These are phyloP conservation scores for Bellardia pandia DNA, from an alignment of 2,888 invertebrate species.

Conservation along the genomic window DNA sequence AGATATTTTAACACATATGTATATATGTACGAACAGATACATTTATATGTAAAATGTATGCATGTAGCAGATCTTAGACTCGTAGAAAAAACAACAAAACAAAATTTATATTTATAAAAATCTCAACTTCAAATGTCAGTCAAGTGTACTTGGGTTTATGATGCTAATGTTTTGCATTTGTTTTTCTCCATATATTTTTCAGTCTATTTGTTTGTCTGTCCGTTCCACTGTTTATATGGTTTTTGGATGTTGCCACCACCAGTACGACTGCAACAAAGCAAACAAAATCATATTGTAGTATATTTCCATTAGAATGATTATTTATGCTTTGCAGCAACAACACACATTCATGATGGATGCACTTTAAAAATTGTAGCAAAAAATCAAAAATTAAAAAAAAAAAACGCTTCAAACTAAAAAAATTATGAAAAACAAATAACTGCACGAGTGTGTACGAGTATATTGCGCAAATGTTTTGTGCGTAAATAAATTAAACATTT, in stretches of 20 bases:
- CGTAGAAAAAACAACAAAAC: constrained; percentile 33
- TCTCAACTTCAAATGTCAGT: constrained; percentile 68
- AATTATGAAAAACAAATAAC: constrained; percentile 8
- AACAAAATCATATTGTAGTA: constrained; percentile 57
- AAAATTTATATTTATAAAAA: constrained; percentile 26
- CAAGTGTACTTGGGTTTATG: constrained; percentile 70
- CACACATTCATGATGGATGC: constrained; percentile 55
- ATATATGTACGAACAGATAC: not conserved
- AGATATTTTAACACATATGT: constrained; percentile 39
- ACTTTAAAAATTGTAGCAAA: constrained; percentile 58
- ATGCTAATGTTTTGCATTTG: constrained; percentile 60
- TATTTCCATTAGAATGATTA: constrained; percentile 69
- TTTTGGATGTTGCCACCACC: constrained; percentile 61
- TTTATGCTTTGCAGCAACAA: constrained; percentile 54
- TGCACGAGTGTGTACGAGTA: not conserved
- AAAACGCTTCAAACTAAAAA: not conserved
- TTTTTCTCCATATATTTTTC: constrained; percentile 39
- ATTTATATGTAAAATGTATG: not conserved
- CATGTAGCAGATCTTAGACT: constrained; percentile 23
- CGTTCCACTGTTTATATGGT: constrained; percentile 6
- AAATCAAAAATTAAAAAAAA: not conserved
- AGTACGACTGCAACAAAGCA: constrained; percentile 30
- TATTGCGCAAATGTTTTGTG: constrained; percentile 42
- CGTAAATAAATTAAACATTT: constrained; percentile 55
- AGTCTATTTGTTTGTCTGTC: constrained; percentile 44